phyloP scores from a whole-genome alignment of 2,797 vertebrate genomes.

The Vespertilio murinus region DNA sequence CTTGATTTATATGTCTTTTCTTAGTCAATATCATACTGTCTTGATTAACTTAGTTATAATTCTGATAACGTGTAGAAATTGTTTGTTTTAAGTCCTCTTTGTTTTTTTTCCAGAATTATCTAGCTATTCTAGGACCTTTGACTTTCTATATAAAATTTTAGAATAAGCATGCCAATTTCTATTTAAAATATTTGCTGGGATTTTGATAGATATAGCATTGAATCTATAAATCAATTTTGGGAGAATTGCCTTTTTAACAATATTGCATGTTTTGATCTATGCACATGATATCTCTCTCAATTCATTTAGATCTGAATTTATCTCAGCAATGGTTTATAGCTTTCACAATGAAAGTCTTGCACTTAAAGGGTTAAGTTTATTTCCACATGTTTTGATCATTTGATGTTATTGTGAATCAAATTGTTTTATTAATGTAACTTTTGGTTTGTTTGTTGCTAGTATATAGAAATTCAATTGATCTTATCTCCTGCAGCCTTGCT shows the following conservation, averaged over 20 bases:
- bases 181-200: not conserved
- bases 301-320: not conserved
- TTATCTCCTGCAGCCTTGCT: not conserved
- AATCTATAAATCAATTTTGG: not conserved
- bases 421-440: not conserved
- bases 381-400: not conserved
- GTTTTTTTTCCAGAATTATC: not conserved
- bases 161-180: not conserved
- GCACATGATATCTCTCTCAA: not conserved
- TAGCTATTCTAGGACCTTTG: not conserved
- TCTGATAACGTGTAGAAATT: not conserved
- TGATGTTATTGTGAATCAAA: not conserved
- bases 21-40: not conserved
- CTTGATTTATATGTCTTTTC: not conserved
- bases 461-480: not conserved
- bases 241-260: not conserved
- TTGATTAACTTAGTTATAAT: not conserved
- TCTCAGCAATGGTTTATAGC: not conserved
- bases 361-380: not conserved
- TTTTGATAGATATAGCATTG: not conserved
- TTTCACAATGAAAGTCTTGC: not conserved
- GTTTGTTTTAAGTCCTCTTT: not conserved
- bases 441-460: not conserved
- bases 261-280: not conserved
- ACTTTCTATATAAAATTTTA: not conserved